Evolutionary conservation across 2,797 vertebrate species (phyloP).

Genomic region (Dipus sagitta): DNA sequence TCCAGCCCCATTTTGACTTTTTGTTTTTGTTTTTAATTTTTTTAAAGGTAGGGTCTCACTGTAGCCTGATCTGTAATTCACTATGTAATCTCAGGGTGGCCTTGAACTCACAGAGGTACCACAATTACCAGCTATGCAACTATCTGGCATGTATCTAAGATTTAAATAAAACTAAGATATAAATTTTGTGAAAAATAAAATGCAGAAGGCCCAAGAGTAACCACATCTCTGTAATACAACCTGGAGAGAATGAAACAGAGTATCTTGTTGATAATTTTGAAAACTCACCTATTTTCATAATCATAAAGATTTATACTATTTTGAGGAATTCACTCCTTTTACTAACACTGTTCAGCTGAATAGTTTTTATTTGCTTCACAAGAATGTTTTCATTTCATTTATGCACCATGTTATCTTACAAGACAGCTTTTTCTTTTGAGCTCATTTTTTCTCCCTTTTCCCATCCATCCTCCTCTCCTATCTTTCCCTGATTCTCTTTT

Average conservation of each 20-base stretch:
- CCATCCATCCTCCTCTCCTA: not conserved
- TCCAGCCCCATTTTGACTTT: not conserved
- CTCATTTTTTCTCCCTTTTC: not conserved
- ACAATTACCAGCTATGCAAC: not conserved
- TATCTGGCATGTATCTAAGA: not conserved
- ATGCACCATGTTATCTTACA: not conserved
- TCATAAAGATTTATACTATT: not conserved
- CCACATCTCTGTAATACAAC: not conserved
- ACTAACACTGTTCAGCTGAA: not conserved
- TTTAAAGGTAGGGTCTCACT: too few relatives aligned
- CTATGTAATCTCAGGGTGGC: too few relatives aligned
- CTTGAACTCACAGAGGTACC: too few relatives aligned
- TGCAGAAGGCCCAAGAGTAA: not conserved
- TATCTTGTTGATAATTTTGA: not conserved
- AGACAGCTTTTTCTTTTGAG: not conserved
- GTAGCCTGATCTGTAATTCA: too few relatives aligned
- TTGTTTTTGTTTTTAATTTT: too few relatives aligned
- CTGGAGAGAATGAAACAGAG: not conserved
- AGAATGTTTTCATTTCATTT: not conserved
- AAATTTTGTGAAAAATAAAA: conserved; percentile 10
- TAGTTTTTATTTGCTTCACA: not conserved
- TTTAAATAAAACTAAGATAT: not conserved
- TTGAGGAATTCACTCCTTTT: not conserved
- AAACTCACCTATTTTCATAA: not conserved
- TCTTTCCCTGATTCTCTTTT: not conserved